phyloP scores from a whole-genome alignment of 2,797 vertebrate species.

The Amblyraja radiata region DNA sequence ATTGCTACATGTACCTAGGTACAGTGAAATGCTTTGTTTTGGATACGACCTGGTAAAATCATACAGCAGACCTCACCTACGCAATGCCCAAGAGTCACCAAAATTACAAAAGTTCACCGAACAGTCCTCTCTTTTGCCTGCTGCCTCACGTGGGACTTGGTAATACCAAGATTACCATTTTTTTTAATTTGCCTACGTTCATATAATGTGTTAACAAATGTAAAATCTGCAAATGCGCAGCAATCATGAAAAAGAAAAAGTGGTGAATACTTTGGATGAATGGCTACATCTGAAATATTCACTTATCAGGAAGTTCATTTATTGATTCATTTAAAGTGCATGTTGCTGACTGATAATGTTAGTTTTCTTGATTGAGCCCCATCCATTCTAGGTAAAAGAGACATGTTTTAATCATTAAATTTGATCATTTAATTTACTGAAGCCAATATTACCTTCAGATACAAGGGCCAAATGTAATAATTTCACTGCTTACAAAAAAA shows the following conservation, averaged over 20 bases:
- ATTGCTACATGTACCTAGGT: no score
- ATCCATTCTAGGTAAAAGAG: not conserved
- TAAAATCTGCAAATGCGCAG: not conserved
- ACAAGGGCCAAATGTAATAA: not conserved
- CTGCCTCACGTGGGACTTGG: no score
- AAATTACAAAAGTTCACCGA: no score
- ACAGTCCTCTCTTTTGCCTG: no score
- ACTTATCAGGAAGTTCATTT: not conserved
- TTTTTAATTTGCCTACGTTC: not conserved
- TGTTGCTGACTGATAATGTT: not conserved
- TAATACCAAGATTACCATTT: not conserved
- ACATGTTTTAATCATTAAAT: constrained; percentile 20
- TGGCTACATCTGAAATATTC: not conserved
- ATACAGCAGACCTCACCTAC: no score
- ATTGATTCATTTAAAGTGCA: not conserved
- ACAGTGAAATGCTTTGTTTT: no score
- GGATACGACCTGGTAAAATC: no score
- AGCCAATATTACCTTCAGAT: not conserved
- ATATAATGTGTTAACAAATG: not conserved
- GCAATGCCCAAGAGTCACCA: no score
- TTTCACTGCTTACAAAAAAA: not conserved
- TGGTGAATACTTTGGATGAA: not conserved
- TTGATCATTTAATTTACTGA: not conserved
- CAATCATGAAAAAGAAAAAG: not conserved
- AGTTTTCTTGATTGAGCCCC: not conserved